These are phyloP conservation scores for Linnaemya vulpina DNA, from an alignment of 2,888 invertebrate genomes.

Conservation along the genomic window DNA sequence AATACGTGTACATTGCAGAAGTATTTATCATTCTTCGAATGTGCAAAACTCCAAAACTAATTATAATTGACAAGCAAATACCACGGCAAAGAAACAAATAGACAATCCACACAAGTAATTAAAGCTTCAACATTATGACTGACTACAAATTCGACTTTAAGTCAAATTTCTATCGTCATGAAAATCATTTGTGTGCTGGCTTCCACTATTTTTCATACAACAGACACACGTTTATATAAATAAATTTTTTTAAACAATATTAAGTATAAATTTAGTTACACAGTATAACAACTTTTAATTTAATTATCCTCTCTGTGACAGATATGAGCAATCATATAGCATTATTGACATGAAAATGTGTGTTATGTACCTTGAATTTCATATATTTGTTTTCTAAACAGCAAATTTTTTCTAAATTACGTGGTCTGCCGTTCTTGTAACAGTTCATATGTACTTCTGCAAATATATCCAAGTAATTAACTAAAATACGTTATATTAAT, in stretches of 20 bases:
- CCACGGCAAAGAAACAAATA: constrained; percentile 5
- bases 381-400: no score
- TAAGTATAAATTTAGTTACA: constrained; percentile 22
- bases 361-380: no score
- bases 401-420: no score
- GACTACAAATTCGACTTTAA: not conserved
- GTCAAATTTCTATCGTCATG: not conserved
- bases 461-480: no score
- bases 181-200: constrained; percentile 8
- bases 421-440: no score
- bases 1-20: not conserved
- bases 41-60: constrained; percentile 73
- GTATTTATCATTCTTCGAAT: constrained; percentile 68
- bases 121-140: constrained; percentile 13
- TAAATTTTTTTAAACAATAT: constrained; percentile 19
- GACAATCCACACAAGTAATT: constrained; percentile 29
- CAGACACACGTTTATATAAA: constrained; percentile 17
- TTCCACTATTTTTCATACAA: constrained; percentile 4
- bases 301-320: not conserved
- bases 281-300: not conserved
- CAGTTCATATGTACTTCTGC: no score
- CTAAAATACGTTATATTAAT: no score
- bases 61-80: constrained; percentile 78
- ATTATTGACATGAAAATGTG: no score
- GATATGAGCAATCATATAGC: not conserved